Percentiles rank a stretch among this genome's conserved stretches.
Evolutionary conservation across 2,797 vertebrate species (phyloP).

Genomic region (Argentina silus): DNA sequence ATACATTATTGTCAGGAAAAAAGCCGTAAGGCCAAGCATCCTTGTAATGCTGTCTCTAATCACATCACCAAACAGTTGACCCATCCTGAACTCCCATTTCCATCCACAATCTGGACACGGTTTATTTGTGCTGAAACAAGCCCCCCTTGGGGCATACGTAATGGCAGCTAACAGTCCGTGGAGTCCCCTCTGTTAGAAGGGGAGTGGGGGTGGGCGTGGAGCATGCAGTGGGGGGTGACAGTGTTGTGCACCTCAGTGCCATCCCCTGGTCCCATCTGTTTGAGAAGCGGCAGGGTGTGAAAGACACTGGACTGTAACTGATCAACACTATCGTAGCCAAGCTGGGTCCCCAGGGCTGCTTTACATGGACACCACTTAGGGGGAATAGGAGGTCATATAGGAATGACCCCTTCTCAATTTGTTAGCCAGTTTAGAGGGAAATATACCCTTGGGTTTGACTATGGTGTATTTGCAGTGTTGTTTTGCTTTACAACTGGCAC

Average conservation of each 20-base stretch:
- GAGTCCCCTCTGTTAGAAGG: neutral
- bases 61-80: slow-evolving; percentile 1
- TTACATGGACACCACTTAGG: neutral
- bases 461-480: neutral
- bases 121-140: neutral
- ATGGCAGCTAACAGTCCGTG: neutral
- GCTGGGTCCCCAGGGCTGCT: too few species aligned
- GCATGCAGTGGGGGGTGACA: neutral
- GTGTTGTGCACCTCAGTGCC: slow-evolving; percentile 3
- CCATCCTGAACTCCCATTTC: neutral
- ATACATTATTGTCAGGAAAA: neutral
- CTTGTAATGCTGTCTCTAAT: neutral
- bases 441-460: neutral
- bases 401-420: neutral
- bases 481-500: too few species aligned
- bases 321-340: slow-evolving; percentile 25
- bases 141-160: neutral
- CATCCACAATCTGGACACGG: neutral
- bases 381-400: neutral
- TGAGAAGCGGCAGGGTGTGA: slow-evolving; percentile 11
- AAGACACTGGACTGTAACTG: slow-evolving; percentile 26
- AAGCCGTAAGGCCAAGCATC: neutral
- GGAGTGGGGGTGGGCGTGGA: neutral
- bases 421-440: neutral
- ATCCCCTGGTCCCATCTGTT: slow-evolving; percentile 26